Evolutionary conservation across 2,888 invertebrate species (phyloP), one percentile per base, ranked within the genome.

Genomic region (Nymphalis polychloros): DNA sequence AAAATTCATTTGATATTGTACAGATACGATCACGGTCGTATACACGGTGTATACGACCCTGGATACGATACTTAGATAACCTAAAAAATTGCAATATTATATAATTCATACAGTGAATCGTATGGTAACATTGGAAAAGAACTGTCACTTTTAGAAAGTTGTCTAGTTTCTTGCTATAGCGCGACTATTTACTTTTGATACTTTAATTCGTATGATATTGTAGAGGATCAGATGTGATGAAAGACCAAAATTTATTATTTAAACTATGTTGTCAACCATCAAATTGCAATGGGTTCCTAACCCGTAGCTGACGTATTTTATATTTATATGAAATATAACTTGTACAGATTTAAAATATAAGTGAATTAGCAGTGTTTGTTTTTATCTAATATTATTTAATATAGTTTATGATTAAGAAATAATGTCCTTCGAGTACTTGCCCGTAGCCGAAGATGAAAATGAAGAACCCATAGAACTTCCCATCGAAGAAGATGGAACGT

Each of bases 391-490:
- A 87, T 83, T 84, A 84, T 80, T 79, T 82, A 80, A 79, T 83
- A 85, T 84, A 83, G 91, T 92, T 89, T 85, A 92, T 92, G 92
- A 89, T 73, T 88, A 89, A 88, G 86, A 87, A 90, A 92, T 91
- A 92, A 92, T 92, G 92, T 92, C 92, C 85, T 92, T 91, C 90
- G 92, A 92, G 82, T 95, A 95, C 87, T 95, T 98, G 89, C 97
- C 98, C 95, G 98, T 99, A 78, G 97, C 98, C 76, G 99, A 99
- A 93, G 98, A 98, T 83, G 99, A 98, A 94, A 97, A 97, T 81
- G 98, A 98, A 85, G 99, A 99, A 92, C 97, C 98, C 76, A 98
- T 99, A 90, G 99, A 99, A 93, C 93, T 99, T 82, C 99, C 99
- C 69, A 96, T 97, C 72, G 99, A 99, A 93, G 97, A 97, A 84